phyloP scores from a whole-genome alignment of 1,140 invertebrate genomes.

The Hormaphis cornu region DNA sequence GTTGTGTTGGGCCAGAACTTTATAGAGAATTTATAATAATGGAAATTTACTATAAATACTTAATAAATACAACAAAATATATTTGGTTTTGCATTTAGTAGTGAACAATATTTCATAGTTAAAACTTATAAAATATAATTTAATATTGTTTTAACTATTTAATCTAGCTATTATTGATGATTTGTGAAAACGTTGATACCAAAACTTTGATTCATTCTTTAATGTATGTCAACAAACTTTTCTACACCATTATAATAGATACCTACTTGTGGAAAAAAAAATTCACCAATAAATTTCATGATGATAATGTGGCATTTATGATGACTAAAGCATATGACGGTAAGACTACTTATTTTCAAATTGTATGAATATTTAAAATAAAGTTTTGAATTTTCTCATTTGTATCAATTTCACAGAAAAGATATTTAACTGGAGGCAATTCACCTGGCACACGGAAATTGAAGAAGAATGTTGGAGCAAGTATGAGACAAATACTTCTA shows the following conservation, averaged over 20 bases:
- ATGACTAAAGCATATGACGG: background rate
- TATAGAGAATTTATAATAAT: too few relatives aligned
- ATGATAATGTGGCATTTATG: background rate
- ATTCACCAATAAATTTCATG: background rate
- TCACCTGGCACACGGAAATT: background rate
- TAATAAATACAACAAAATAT: too few relatives aligned
- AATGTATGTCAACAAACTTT: constrained; percentile 5
- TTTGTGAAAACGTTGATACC: background rate
- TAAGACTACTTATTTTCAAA: background rate
- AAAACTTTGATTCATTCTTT: background rate
- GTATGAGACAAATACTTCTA: constrained; percentile 11
- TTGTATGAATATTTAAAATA: background rate
- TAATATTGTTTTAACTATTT: too few relatives aligned
- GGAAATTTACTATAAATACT: too few relatives aligned
- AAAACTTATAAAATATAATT: too few relatives aligned
- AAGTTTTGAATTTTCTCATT: background rate
- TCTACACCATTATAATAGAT: background rate
- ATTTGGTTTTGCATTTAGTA: too few relatives aligned
- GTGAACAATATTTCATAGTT: too few relatives aligned
- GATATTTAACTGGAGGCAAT: constrained; percentile 14
- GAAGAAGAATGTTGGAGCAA: constrained; percentile 10
- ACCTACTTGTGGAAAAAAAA: constrained; percentile 8
- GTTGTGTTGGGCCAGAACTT: too few relatives aligned
- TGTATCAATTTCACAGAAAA: background rate
- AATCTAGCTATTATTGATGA: background rate